Percentiles rank a stretch among this genome's conserved stretches.
These are phyloP conservation scores for Noctua janthina DNA, from an alignment of 2,888 invertebrate species.

Conservation along the genomic window DNA sequence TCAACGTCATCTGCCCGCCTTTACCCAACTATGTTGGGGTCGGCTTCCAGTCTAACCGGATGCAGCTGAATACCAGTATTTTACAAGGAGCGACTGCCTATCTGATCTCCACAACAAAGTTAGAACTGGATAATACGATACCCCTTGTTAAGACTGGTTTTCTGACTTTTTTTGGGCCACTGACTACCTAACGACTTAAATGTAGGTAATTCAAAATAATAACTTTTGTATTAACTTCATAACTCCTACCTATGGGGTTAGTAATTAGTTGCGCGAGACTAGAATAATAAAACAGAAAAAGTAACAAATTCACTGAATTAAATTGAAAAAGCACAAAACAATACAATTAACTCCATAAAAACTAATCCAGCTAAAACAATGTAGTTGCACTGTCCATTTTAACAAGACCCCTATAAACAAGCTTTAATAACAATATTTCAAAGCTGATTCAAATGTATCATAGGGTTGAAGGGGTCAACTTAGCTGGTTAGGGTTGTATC, in stretches of 20 bases:
- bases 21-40: too few relatives aligned
- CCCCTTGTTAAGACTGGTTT: too few relatives aligned
- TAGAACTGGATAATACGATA: too few relatives aligned
- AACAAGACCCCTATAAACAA: constrained; percentile 46
- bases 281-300: neutral
- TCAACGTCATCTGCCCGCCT: too few relatives aligned
- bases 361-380: constrained; percentile 38
- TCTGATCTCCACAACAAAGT: too few relatives aligned
- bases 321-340: constrained; percentile 42
- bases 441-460: constrained; percentile 48
- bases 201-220: neutral
- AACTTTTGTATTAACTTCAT: neutral
- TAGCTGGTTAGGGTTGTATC: constrained; percentile 55
- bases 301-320: constrained; percentile 30
- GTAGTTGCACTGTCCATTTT: constrained; percentile 36
- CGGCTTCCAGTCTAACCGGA: too few relatives aligned
- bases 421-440: constrained; percentile 50
- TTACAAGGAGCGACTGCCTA: too few relatives aligned
- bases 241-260: too few relatives aligned
- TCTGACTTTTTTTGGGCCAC: too few relatives aligned
- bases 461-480: constrained; percentile 56
- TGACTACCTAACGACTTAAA: too few relatives aligned
- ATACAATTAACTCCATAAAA: constrained; percentile 32
- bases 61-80: too few relatives aligned
- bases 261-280: neutral